phyloP scores from a whole-genome alignment of 1,140 invertebrate species.

The Sycophaga agraensis region DNA sequence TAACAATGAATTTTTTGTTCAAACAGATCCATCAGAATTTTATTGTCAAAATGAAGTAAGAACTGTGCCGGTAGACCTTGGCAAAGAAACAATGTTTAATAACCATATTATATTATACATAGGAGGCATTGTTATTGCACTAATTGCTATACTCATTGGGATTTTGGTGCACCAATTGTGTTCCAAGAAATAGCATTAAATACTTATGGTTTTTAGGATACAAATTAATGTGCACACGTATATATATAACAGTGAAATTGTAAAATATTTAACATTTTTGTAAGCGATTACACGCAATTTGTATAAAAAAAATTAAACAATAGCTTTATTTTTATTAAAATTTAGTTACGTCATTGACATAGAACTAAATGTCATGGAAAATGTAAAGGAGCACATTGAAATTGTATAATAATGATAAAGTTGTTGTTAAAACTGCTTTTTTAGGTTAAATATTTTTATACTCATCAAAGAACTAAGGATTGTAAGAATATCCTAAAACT shows the following conservation, averaged over 20 bases:
- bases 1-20: conserved; percentile 20
- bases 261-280: conserved; percentile 30
- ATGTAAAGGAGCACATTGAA: conserved; percentile 12
- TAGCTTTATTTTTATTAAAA: conserved; percentile 13
- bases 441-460: conserved; percentile 28
- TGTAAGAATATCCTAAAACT: conserved; percentile 26
- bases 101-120: conserved; percentile 61
- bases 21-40: conserved; percentile 66
- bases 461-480: conserved; percentile 7
- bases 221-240: conserved; percentile 27
- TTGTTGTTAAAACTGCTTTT: conserved; percentile 28
- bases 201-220: conserved; percentile 29
- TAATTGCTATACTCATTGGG: conserved; percentile 63
- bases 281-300: conserved; percentile 18
- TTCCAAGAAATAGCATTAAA: conserved; percentile 28
- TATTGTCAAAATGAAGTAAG: conserved; percentile 62
- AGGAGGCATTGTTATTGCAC: conserved; percentile 58
- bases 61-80: conserved; percentile 54
- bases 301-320: conserved; percentile 8
- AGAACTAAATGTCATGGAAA: background rate
- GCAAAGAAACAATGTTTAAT: conserved; percentile 56
- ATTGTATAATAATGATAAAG: conserved; percentile 13
- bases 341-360: background rate
- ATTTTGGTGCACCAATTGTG: conserved; percentile 59
- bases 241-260: conserved; percentile 31